Evolutionary conservation across 2,888 invertebrate species (phyloP).

Genomic region (Heliconius ethilla): DNA sequence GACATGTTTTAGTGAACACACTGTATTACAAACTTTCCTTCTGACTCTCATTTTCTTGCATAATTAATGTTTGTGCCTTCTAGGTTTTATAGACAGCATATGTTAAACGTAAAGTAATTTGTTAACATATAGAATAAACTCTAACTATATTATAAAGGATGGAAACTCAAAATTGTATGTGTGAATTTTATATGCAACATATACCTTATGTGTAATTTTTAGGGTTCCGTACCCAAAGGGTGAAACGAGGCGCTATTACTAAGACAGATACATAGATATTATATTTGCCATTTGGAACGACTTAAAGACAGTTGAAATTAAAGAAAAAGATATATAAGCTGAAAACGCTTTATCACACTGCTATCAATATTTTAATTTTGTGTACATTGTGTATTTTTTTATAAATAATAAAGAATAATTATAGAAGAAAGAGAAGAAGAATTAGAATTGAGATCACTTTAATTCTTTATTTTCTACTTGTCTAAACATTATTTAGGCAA

Average conservation of each 20-base stretch:
- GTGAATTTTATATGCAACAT: no score
- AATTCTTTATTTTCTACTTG: background rate
- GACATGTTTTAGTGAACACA: constrained; percentile 37
- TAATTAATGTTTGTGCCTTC: constrained; percentile 35
- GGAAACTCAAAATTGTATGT: no score
- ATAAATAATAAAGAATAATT: background rate
- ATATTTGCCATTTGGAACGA: no score
- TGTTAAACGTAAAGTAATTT: background rate
- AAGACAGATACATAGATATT: no score
- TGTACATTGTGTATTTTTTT: background rate
- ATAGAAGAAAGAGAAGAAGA: background rate
- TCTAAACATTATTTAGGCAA: background rate
- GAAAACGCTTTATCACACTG: no score
- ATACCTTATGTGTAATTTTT: no score
- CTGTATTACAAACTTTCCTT: constrained; percentile 38
- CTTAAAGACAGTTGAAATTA: no score
- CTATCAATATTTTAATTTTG: no score
- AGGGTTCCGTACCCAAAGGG: no score
- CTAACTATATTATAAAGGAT: background rate
- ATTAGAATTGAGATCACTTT: background rate
- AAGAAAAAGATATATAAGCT: no score
- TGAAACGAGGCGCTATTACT: no score
- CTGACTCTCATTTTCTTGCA: constrained; percentile 41
- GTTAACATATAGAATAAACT: background rate
- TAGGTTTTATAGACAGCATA: background rate